phyloP scores from a whole-genome alignment of 2,113 vertebrate species.

The Theristicus caerulescens region DNA sequence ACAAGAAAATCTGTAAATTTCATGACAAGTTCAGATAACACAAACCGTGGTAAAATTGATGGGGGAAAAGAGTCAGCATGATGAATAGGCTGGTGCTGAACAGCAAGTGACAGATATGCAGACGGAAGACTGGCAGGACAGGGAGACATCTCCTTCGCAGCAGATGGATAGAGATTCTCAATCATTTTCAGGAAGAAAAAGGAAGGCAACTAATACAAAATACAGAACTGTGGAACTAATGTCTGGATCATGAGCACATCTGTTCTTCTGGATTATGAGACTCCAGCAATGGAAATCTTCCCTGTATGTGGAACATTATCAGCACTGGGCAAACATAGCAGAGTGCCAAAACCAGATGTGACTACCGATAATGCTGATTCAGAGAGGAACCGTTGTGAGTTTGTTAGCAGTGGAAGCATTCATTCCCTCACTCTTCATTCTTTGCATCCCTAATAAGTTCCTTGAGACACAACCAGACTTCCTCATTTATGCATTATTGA shows the following conservation, averaged over 20 bases:
- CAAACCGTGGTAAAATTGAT: constrained; percentile 58
- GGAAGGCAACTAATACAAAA: background rate
- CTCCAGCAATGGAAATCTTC: background rate
- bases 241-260: background rate
- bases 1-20: constrained; percentile 39
- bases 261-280: background rate
- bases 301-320: background rate
- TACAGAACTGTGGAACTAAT: background rate
- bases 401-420: background rate
- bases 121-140: constrained; percentile 56
- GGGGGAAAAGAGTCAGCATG: constrained; percentile 45
- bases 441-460: background rate
- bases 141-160: constrained; percentile 48
- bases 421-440: background rate
- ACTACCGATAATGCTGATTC: background rate
- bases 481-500: background rate
- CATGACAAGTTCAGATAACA: constrained; percentile 55
- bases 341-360: background rate
- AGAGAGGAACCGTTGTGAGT: background rate
- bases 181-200: constrained; percentile 55
- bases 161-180: constrained; percentile 72
- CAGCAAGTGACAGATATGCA: constrained; percentile 60
- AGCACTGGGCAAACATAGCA: background rate
- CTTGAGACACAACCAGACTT: background rate
- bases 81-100: constrained; percentile 61